Evolutionary conservation across 2,797 vertebrate genomes (phyloP), one percentile per base, ranked within the genome.

Genomic region (Enteromius paludinosus): DNA sequence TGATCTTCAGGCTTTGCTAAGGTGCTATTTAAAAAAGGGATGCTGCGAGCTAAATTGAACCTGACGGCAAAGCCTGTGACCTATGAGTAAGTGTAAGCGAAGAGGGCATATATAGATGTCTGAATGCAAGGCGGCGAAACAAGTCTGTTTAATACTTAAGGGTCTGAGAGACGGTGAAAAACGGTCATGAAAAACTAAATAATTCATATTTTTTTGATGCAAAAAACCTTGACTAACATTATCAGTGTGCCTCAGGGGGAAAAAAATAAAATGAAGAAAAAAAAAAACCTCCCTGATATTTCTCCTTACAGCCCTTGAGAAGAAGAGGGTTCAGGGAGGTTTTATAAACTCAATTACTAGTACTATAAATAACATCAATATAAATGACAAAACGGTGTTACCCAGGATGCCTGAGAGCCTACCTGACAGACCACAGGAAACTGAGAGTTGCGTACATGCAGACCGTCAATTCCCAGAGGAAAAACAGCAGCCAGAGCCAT

Each of bases 381-480:
- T 62, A 56, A 61, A 76, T 78, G 7, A 75, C 18, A 54, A 83
- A 28, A 71, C 59, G 2, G 7, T 15, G 23, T 45, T 38, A 70
- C 9, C 69, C 76, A 45, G 43, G 35, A 35, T 69, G 56, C n/a
- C 11, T 17, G 23, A 28, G 47, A 1, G 3, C 64, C 84, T 89
- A 99, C 97, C 97, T 99, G 97, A 86, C 97, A 99, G 86, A 99
- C 96, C 1, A 98, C 94, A 0, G 97, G 97, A 88, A 99, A 99
- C 64, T 96, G 95, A 28, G 92, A 92, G 0, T 90, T 90, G 76
- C 93, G 92, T 12, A 99, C 95, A 86, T 99, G 97, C 84, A 95
- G 94, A 0, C 97, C 96, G 0, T 99, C 97, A 0, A 98, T 94
- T 0, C 97, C 97, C 64, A 99, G 94, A 0, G 97, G 97, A 85